phyloP scores from a whole-genome alignment of 2,797 vertebrate species.

The Gephyroberyx darwinii region DNA sequence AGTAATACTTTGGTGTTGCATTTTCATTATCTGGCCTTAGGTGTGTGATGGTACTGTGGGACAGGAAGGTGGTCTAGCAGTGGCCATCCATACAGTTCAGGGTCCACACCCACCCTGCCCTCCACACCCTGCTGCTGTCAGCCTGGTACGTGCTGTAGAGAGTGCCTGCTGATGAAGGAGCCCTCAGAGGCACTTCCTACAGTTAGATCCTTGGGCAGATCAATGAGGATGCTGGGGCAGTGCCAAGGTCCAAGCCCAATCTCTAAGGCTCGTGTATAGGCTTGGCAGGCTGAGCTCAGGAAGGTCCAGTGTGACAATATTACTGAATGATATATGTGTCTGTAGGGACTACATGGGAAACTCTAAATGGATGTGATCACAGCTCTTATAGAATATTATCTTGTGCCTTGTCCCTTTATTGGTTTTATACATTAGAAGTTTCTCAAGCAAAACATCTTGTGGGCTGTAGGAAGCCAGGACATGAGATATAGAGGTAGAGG shows the following conservation, averaged over 20 bases:
- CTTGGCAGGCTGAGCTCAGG: neutral
- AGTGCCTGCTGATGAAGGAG: slow-evolving; percentile 35
- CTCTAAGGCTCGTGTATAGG: neutral
- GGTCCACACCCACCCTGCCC: slow-evolving; percentile 45
- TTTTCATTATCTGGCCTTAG: slow-evolving; percentile 30
- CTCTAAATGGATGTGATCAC: slow-evolving; percentile 17
- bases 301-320: neutral
- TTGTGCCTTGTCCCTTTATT: neutral
- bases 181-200: slow-evolving; percentile 23
- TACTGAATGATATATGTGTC: slow-evolving; percentile 17
- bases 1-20: neutral
- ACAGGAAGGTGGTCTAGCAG: slow-evolving; percentile 52
- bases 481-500: too few relatives aligned
- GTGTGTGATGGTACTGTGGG: slow-evolving; percentile 23
- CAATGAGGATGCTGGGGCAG: slow-evolving; percentile 13
- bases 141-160: slow-evolving; percentile 60
- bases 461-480: neutral
- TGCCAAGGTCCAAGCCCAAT: slow-evolving; percentile 4
- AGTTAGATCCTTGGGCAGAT: slow-evolving; percentile 3
- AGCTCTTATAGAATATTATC: slow-evolving; percentile 8
- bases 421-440: neutral
- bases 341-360: slow-evolving; percentile 4
- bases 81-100: slow-evolving; percentile 6
- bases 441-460: neutral
- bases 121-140: slow-evolving; percentile 54